Conservation (phyloP, 2,113 vertebrate genomes). For the Protomyctophum bolini region DNA sequence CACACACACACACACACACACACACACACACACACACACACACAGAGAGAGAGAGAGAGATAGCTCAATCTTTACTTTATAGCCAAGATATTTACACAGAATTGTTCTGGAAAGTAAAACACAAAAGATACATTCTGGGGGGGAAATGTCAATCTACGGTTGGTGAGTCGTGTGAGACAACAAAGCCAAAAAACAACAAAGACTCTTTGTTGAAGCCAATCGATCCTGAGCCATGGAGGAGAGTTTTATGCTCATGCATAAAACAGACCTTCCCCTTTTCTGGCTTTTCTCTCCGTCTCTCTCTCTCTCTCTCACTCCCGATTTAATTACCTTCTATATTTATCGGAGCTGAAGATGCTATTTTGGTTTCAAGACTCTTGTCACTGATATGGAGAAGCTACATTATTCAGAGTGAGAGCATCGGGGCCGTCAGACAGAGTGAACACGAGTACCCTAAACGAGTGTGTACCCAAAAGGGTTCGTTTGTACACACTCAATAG, state of each 20-base stretch:
- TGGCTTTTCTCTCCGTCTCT: background rate
- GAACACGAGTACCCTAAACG: constrained; percentile 33
- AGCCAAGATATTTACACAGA: background rate
- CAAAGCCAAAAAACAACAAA: background rate
- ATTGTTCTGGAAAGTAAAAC: background rate
- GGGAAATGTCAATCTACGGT: too few relatives aligned
- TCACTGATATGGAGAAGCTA: constrained; percentile 74
- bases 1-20: constrained; percentile 15
- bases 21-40: constrained; percentile 17
- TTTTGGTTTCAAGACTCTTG: constrained; percentile 75
- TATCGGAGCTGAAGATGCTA: constrained; percentile 77
- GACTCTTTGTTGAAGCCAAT: background rate
- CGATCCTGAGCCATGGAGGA: constrained; percentile 18
- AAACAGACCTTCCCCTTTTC: constrained; percentile 58
- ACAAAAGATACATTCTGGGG: background rate
- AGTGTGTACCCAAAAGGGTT: too few relatives aligned
- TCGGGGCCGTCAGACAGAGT: constrained; percentile 55
- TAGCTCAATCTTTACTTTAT: background rate
- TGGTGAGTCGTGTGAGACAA: too few relatives aligned
- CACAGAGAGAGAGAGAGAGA: background rate
- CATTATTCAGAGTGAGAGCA: constrained; percentile 72
- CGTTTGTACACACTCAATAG: too few relatives aligned
- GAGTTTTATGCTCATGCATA: constrained; percentile 49
- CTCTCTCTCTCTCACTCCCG: constrained; percentile 65
- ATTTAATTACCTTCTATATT: constrained; percentile 81